A percentile compares a stretch with the other conserved stretches of the same genome.
Conservation (phyloP, 2,888 invertebrate species). For the Plebejus argus region DNA sequence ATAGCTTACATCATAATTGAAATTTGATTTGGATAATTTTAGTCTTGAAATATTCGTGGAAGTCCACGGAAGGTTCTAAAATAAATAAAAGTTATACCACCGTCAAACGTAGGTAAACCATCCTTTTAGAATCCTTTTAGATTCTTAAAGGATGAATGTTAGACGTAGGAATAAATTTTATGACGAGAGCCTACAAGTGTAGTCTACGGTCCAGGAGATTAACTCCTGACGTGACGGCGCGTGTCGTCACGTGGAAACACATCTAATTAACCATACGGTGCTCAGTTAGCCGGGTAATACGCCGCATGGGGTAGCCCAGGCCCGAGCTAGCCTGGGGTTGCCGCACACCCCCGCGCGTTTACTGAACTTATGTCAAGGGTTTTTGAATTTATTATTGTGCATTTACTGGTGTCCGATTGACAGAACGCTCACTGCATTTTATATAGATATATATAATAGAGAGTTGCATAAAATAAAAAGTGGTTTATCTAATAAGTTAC, state of each 20-base stretch:
- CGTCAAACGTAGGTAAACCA: too few species aligned
- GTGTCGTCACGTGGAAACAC: slow-evolving; percentile 35
- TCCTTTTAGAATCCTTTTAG: too few species aligned
- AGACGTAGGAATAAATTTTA: too few species aligned
- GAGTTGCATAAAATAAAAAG: too few species aligned
- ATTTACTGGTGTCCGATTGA: neutral
- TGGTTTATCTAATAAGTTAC: too few species aligned
- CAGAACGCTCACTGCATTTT: neutral
- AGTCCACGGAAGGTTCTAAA: too few species aligned
- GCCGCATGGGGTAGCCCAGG: slow-evolving; percentile 32
- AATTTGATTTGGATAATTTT: too few species aligned
- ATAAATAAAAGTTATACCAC: too few species aligned
- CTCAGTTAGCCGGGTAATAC: slow-evolving; percentile 38
- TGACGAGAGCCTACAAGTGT: neutral
- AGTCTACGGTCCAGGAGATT: neutral
- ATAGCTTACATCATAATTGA: too few species aligned
- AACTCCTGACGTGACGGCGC: neutral
- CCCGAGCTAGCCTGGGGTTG: neutral
- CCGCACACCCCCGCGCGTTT: neutral
- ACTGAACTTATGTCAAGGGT: neutral
- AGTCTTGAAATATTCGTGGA: too few species aligned
- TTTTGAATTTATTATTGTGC: neutral
- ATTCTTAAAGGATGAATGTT: too few species aligned
- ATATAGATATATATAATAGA: too few species aligned
- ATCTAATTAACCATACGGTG: slow-evolving; percentile 38